Percentiles rank a stretch among this genome's conserved stretches.
phyloP scores from a whole-genome alignment of 2,888 invertebrate species.

The Apoda limacodes region DNA sequence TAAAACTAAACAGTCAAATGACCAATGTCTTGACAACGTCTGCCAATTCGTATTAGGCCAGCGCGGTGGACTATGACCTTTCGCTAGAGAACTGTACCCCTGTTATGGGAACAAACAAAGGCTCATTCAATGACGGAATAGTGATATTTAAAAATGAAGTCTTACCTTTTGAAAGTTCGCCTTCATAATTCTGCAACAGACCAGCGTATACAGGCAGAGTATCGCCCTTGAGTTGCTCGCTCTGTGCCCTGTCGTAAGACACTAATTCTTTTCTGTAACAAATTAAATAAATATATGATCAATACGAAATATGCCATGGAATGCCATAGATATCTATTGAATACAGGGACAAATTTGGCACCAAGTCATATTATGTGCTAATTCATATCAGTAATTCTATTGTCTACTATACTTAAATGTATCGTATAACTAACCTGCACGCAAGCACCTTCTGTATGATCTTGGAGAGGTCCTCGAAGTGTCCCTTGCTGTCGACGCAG shows the following conservation, averaged over 20 bases:
- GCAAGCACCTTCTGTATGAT: constrained; percentile 92
- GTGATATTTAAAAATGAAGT: not conserved
- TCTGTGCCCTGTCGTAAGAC: constrained; percentile 88
- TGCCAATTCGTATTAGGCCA: too few species aligned
- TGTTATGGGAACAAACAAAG: not conserved
- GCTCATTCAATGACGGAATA: not conserved
- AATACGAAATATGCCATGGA: not conserved
- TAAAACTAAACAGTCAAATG: too few species aligned
- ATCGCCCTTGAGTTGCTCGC: constrained; percentile 69
- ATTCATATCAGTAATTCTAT: not conserved
- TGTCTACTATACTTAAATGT: not conserved
- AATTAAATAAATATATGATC: constrained; percentile 6
- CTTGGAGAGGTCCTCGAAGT: constrained; percentile 94
- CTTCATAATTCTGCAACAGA: constrained; percentile 56
- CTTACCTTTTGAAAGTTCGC: constrained; percentile 52
- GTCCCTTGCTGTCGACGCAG: constrained; percentile 93
- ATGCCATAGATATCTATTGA: not conserved
- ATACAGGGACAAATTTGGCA: not conserved
- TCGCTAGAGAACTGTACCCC: too few species aligned
- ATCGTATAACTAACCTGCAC: constrained; percentile 68
- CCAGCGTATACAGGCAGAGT: constrained; percentile 56
- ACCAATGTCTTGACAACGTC: too few species aligned
- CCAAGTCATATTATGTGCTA: not conserved
- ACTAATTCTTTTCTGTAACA: constrained; percentile 81
- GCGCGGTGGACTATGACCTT: too few species aligned